A percentile compares a stretch with the other conserved stretches of the same genome.
Conservation (phyloP, 1,140 invertebrate genomes). For the Drosophila athabasca region DNA sequence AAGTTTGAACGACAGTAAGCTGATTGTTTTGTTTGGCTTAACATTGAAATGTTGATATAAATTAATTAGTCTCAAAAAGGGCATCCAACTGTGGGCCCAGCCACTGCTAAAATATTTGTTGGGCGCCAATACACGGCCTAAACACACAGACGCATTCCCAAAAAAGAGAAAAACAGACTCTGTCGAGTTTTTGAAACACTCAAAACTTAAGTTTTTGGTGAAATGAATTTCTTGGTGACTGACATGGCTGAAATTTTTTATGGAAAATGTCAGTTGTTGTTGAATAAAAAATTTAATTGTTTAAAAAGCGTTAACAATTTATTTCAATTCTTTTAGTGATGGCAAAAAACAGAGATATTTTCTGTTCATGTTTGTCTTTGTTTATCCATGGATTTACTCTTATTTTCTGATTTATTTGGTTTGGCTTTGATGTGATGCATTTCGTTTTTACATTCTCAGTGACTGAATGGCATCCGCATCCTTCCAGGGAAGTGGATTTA, state of each 20-base stretch:
- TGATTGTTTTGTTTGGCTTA: constrained; percentile 81
- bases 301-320: constrained; percentile 7
- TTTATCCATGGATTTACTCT: not conserved
- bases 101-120: constrained; percentile 55
- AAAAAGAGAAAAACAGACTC: constrained; percentile 12
- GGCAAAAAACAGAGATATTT: too few species aligned
- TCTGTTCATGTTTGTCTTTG: not conserved
- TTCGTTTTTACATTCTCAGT: not conserved
- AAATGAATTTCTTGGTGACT: too few species aligned
- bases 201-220: constrained; percentile 36
- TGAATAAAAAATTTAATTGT: constrained; percentile 4
- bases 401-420: not conserved
- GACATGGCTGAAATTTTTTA: constrained; percentile 49
- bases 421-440: not conserved
- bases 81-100: constrained; percentile 11
- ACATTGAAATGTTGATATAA: constrained; percentile 82
- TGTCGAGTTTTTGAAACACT: not conserved
- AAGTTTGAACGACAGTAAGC: constrained; percentile 70
- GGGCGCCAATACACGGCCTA: constrained; percentile 34
- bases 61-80: constrained; percentile 75
- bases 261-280: not conserved
- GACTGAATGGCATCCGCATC: too few species aligned
- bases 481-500: too few species aligned
- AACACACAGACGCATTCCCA: constrained; percentile 17
- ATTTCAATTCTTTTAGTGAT: not conserved